Evolutionary conservation across 2,113 vertebrate species (phyloP).

Genomic region (Prionailurus viverrinus): DNA sequence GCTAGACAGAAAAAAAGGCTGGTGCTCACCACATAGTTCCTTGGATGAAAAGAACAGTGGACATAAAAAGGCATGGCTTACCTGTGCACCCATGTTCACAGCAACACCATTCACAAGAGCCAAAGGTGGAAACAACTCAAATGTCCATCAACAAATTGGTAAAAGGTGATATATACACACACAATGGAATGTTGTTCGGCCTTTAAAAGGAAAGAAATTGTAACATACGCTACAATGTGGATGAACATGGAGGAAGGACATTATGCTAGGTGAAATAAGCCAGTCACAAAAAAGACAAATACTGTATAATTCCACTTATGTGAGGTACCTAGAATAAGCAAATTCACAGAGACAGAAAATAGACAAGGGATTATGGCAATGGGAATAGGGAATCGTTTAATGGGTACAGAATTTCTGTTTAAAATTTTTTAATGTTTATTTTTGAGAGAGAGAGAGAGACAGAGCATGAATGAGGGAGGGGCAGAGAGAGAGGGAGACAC

Average conservation of each 20-base stretch:
- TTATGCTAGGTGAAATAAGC: not conserved
- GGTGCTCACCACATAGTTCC: not conserved
- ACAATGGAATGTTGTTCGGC: not conserved
- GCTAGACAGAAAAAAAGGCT: not conserved
- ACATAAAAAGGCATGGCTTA: not conserved
- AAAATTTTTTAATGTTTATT: too few species aligned
- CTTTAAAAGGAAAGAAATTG: not conserved
- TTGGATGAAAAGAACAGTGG: not conserved
- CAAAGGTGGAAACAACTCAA: not conserved
- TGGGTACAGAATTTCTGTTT: not conserved
- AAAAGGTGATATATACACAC: not conserved
- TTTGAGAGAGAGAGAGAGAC: too few species aligned
- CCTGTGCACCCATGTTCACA: not conserved
- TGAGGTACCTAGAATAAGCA: not conserved
- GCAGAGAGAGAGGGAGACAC: too few species aligned
- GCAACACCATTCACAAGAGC: not conserved
- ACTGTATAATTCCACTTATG: not conserved
- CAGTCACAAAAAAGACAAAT: not conserved
- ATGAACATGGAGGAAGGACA: not conserved
- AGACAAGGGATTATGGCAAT: not conserved
- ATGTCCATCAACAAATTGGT: not conserved
- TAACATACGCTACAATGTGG: not conserved
- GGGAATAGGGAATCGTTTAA: not conserved
- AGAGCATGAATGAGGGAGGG: too few species aligned
- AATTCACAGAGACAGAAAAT: not conserved